These are phyloP conservation scores for Aphidius colemani DNA, from an alignment of 2,888 invertebrate genomes.

Conservation along the genomic window DNA sequence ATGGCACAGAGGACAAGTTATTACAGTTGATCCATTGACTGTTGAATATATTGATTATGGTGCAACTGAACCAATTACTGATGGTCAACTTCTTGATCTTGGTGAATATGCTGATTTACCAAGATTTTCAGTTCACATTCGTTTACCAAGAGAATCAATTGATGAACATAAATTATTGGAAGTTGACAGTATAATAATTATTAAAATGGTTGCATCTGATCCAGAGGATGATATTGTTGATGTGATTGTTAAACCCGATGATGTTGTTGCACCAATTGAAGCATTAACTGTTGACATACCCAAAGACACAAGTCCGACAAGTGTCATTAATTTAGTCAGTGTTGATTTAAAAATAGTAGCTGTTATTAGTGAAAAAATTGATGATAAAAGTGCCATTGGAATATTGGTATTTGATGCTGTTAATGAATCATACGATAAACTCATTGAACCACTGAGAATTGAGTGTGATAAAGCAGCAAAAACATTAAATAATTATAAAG, in stretches of 20 bases:
- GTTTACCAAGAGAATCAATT: constrained; percentile 33
- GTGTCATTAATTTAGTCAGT: constrained; percentile 20
- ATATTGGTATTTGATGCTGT: not conserved
- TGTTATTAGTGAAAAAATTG: constrained; percentile 12
- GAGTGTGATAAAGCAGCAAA: constrained; percentile 5
- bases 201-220: constrained; percentile 32
- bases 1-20: constrained; percentile 45
- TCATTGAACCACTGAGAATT: constrained; percentile 10
- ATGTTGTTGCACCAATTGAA: not conserved
- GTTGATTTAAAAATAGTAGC: constrained; percentile 1
- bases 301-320: constrained; percentile 9
- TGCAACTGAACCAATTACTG: constrained; percentile 29
- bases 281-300: not conserved
- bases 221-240: constrained; percentile 15
- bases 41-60: constrained; percentile 47
- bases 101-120: constrained; percentile 27
- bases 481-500: constrained; percentile 23
- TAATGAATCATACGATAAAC: not conserved
- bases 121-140: constrained; percentile 29
- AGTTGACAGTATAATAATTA: constrained; percentile 31
- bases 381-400: not conserved
- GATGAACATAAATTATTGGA: constrained; percentile 24
- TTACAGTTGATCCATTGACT: constrained; percentile 36
- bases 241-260: constrained; percentile 9
- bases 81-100: constrained; percentile 32